Evolutionary conservation across 2,888 invertebrate species (phyloP), one percentile per base, ranked within the genome.

Genomic region (Megaustenia siamemsis): DNA sequence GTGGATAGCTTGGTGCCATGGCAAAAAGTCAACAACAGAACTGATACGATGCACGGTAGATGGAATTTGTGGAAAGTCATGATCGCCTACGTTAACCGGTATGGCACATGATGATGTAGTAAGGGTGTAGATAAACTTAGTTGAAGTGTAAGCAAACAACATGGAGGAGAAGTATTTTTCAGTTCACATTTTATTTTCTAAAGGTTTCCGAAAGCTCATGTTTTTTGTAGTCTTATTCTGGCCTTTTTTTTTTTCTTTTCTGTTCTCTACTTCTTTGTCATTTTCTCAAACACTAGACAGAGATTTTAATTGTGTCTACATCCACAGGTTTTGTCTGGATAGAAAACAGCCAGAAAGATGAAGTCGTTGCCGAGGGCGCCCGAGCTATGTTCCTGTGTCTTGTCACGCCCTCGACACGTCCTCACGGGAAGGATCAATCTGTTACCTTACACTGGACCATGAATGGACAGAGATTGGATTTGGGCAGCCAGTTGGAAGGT

Each of bases 381-480:
- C 40, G 77, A 24, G 84, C 82, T 8, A 76, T 78, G 75, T 81
- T 86, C 56, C 78, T 86, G 53, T 86, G 86, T 60, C 45, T 73
- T 35, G 84, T 82, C 24, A 84, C 86, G 35, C 68, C 84, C 18
- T 66, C 71, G 40, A 63, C 75, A 6, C 75, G 78, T 28, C 49
- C 66, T 75, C 28, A 21, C 4, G 56, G 35, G 38, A 81, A 75
- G 21, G 60, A 63, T 12, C 56, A 32, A 12, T 76, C 78, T 24
- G 28, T 84, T 10, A 32, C 84, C n/a, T 43, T 84, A 24, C 73
- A 79, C 69, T 86, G 86, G 86, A 63, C 21, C 43, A 66, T 84
- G 43, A 68, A 66, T 38, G 86, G 86, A 15, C 78, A 60, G 1
- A 63, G n/a, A 10, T 78, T 86, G 38, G 78, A 82, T 49, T n/a